Evolutionary conservation across 2,888 invertebrate genomes (phyloP).

Genomic region (Cataglyphis albicans): DNA sequence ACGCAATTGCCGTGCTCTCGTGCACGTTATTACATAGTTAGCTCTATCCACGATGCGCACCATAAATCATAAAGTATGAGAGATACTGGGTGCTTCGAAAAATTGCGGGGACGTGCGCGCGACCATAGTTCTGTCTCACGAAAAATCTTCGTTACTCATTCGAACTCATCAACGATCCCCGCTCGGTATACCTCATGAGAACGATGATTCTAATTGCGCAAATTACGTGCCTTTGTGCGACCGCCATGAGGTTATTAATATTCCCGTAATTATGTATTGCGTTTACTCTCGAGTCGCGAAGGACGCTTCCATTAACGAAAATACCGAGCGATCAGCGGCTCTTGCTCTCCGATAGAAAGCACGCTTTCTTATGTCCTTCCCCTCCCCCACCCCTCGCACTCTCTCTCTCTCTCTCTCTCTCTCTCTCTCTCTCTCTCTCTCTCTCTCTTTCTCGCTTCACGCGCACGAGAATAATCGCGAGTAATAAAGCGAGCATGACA

Average conservation of each 20-base stretch:
- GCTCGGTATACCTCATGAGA: conserved; percentile 29
- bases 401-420: background rate
- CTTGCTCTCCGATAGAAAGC: background rate
- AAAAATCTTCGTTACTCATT: conserved; percentile 45
- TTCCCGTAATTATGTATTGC: conserved; percentile 51
- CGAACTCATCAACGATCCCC: conserved; percentile 27
- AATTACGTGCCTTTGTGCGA: conserved; percentile 53
- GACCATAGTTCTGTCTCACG: conserved; percentile 29
- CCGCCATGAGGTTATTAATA: conserved; percentile 52
- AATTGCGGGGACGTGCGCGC: conserved; percentile 47
- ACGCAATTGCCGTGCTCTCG: conserved; percentile 48
- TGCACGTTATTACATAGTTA: conserved; percentile 46
- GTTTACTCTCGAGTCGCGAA: conserved; percentile 18
- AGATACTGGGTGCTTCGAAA: conserved; percentile 48
- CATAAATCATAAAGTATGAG: conserved; percentile 46
- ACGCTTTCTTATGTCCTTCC: background rate
- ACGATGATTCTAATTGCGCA: conserved; percentile 52
- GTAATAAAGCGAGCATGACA: conserved; percentile 23
- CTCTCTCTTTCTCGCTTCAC: background rate
- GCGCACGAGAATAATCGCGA: conserved; percentile 8
- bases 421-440: background rate
- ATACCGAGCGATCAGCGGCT: conserved; percentile 12
- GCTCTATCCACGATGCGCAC: conserved; percentile 43
- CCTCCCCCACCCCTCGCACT: too few relatives aligned
- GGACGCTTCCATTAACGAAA: conserved; percentile 26